These are phyloP conservation scores for Brachionus sp. DNA, from an alignment of 1,140 invertebrate genomes.

Conservation along the genomic window DNA sequence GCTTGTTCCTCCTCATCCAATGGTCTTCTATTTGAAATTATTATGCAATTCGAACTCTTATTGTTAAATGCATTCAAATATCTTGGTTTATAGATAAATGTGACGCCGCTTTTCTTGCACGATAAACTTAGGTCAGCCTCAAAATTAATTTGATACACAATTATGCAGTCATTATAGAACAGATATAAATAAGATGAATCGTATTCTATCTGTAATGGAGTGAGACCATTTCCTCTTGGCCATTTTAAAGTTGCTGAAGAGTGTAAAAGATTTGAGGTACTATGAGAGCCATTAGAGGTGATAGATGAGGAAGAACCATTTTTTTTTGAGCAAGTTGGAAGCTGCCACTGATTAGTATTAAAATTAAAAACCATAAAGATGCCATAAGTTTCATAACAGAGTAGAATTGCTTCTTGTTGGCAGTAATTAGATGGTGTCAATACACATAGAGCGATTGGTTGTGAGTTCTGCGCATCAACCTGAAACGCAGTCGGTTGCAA, in stretches of 20 bases:
- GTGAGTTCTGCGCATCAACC: not conserved
- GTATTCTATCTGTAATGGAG: conserved; percentile 43
- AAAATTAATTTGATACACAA: conserved; percentile 27
- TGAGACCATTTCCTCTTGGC: conserved; percentile 36
- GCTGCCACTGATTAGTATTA: conserved; percentile 36
- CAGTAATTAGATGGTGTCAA: conserved; percentile 33
- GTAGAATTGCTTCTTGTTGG: conserved; percentile 14
- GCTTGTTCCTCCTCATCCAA: conserved; percentile 13
- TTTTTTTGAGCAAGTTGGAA: not conserved
- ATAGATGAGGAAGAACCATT: conserved; percentile 38
- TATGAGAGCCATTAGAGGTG: not conserved
- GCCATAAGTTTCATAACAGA: conserved; percentile 33
- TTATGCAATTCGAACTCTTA: conserved; percentile 31
- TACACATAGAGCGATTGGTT: conserved; percentile 21
- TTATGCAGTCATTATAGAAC: conserved; percentile 42
- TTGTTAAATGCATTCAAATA: conserved; percentile 36
- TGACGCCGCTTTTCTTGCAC: not conserved
- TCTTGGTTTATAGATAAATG: conserved; percentile 40
- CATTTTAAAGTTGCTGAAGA: conserved; percentile 5
- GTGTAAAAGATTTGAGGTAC: conserved; percentile 5
- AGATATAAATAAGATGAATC: conserved; percentile 34
- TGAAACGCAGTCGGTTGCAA: conserved; percentile 6
- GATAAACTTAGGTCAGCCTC: conserved; percentile 18
- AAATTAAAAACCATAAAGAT: conserved; percentile 40
- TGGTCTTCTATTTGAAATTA: conserved; percentile 40